Conservation (phyloP, 2,888 invertebrate species). For the Cyrtodaria siliqua region DNA sequence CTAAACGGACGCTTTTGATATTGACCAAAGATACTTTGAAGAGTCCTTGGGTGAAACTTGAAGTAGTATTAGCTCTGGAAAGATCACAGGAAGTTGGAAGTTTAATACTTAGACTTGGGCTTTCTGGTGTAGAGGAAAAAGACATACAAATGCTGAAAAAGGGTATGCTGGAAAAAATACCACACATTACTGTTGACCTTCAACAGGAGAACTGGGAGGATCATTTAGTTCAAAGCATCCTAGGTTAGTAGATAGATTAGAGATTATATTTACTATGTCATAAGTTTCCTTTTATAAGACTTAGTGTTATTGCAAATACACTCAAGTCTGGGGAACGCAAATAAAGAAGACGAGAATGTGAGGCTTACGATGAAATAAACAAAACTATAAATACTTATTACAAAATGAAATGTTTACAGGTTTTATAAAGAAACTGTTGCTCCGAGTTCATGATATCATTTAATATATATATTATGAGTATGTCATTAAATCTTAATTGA, state of each 20-base stretch:
- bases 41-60: constrained; percentile 45
- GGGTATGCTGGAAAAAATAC: constrained; percentile 19
- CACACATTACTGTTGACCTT: not conserved
- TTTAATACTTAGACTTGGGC: constrained; percentile 26
- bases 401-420: too few relatives aligned
- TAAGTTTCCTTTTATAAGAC: too few relatives aligned
- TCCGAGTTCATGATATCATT: too few relatives aligned
- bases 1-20: constrained; percentile 25
- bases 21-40: constrained; percentile 33
- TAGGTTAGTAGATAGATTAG: constrained; percentile 9
- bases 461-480: too few relatives aligned
- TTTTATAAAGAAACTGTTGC: too few relatives aligned
- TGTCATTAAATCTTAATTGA: too few relatives aligned
- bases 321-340: too few relatives aligned
- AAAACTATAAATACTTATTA: too few relatives aligned
- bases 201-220: constrained; percentile 8
- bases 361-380: too few relatives aligned
- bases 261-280: too few relatives aligned
- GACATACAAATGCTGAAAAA: constrained; percentile 12
- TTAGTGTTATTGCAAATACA: too few relatives aligned
- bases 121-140: constrained; percentile 9
- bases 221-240: not conserved
- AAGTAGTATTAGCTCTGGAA: constrained; percentile 47
- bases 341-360: too few relatives aligned
- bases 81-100: constrained; percentile 30